Evolutionary conservation across 2,797 vertebrate species (phyloP).

Genomic region (Microtus californicus): DNA sequence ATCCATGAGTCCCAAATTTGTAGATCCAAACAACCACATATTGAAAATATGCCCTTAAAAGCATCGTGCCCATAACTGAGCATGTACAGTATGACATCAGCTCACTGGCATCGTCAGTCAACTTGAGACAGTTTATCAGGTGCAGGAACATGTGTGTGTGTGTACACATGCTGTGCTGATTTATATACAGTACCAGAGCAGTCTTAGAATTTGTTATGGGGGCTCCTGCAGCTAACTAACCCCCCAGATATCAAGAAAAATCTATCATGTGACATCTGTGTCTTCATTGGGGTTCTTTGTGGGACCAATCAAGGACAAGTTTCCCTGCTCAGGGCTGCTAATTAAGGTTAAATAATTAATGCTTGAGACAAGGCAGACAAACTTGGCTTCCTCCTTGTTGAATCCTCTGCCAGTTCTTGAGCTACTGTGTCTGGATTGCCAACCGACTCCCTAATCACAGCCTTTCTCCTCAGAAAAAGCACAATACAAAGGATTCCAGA

Average conservation of each 20-base stretch:
- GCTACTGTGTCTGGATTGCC: fast-evolving
- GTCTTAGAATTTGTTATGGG: neutral
- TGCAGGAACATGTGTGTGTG: neutral
- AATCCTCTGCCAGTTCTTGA: neutral
- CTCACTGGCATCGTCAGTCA: neutral
- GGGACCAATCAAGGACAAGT: neutral
- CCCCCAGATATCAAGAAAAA: neutral
- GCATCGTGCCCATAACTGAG: neutral
- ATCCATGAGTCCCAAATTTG: neutral
- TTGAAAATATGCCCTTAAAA: neutral
- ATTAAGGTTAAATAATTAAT: slow-evolving; percentile 10
- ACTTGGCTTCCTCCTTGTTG: neutral
- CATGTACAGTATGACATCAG: neutral
- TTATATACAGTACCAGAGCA: neutral
- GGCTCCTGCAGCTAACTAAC: neutral
- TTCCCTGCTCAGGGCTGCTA: neutral
- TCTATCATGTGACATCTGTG: neutral
- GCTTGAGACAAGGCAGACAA: neutral
- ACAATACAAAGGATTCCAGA: neutral
- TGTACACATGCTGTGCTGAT: neutral
- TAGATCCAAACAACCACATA: neutral
- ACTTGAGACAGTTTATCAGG: neutral
- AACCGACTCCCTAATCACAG: neutral
- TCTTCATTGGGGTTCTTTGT: slow-evolving; percentile 36
- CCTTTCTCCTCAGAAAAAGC: neutral